Percentiles rank a stretch among this genome's conserved stretches.
phyloP scores from a whole-genome alignment of 2,888 invertebrate genomes.

The Trichopria drosophilae region DNA sequence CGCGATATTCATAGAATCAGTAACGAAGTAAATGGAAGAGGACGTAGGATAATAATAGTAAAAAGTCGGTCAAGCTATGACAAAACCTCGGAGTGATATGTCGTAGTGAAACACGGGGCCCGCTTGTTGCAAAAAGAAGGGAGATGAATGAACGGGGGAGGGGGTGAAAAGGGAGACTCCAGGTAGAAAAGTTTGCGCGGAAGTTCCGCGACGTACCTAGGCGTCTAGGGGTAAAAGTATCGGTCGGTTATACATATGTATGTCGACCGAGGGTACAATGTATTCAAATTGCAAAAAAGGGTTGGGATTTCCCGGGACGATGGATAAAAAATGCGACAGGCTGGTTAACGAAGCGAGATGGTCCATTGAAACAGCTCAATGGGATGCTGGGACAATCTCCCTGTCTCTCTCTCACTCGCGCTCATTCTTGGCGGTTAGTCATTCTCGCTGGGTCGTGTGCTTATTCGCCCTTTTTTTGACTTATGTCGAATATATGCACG shows the following conservation, averaged over 20 bases:
- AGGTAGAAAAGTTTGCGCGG: conserved; percentile 50
- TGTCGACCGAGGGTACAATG: conserved; percentile 56
- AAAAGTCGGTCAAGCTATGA: conserved; percentile 57
- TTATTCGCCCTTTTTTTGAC: conserved; percentile 17
- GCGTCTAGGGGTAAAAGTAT: conserved; percentile 43
- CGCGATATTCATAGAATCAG: conserved; percentile 2
- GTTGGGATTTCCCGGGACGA: conserved; percentile 53
- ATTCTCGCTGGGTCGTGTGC: conserved; percentile 15
- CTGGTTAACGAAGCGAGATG: conserved; percentile 59
- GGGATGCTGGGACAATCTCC: conserved; percentile 53
- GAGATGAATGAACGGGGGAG: not conserved
- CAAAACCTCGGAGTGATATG: conserved; percentile 39
- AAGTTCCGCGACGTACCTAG: conserved; percentile 25
- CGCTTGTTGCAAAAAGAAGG: conserved; percentile 2
- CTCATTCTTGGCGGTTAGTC: conserved; percentile 12
- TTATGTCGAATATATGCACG: conserved; percentile 35
- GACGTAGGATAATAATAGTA: conserved; percentile 39
- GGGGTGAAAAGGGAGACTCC: conserved; percentile 39
- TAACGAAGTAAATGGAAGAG: conserved; percentile 22
- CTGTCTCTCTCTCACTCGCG: conserved; percentile 32
- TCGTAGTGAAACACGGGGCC: conserved; percentile 12
- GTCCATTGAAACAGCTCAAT: conserved; percentile 56
- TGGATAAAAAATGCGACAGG: conserved; percentile 58
- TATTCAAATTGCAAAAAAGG: conserved; percentile 58
- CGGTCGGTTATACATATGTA: conserved; percentile 58